Evolutionary conservation across 2,113 vertebrate species (phyloP).

Genomic region (Pitta sordida): DNA sequence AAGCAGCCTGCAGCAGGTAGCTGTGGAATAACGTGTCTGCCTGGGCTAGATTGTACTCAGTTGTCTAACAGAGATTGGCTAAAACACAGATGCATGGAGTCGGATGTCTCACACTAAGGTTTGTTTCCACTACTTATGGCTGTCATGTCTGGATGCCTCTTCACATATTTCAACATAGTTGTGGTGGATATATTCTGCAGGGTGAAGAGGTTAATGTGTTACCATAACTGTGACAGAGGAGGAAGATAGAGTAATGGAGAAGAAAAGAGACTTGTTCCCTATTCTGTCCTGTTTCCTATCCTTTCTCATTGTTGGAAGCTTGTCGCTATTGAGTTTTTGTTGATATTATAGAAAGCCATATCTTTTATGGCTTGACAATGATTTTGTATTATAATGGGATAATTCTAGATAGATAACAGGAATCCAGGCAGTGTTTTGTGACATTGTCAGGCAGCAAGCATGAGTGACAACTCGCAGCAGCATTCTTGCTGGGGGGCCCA

Average conservation of each 20-base stretch:
- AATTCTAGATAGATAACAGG: background rate
- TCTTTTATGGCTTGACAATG: background rate
- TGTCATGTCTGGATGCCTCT: background rate
- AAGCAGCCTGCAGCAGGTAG: background rate
- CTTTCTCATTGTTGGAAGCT: background rate
- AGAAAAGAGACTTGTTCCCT: background rate
- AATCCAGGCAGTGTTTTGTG: background rate
- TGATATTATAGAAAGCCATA: background rate
- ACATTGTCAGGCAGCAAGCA: background rate
- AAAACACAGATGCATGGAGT: background rate
- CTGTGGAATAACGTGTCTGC: background rate
- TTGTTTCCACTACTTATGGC: background rate
- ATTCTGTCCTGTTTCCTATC: background rate
- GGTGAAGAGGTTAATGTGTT: background rate
- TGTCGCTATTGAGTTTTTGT: background rate
- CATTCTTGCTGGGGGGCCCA: background rate
- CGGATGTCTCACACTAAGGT: background rate
- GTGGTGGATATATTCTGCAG: background rate
- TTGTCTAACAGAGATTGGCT: background rate
- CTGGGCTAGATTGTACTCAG: background rate
- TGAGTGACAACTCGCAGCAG: conserved; percentile 4
- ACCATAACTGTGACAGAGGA: background rate
- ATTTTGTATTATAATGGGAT: background rate
- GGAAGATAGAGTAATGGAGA: background rate
- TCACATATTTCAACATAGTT: background rate